phyloP scores from a whole-genome alignment of 2,113 vertebrate genomes.

The Oreochromis tanganicae region DNA sequence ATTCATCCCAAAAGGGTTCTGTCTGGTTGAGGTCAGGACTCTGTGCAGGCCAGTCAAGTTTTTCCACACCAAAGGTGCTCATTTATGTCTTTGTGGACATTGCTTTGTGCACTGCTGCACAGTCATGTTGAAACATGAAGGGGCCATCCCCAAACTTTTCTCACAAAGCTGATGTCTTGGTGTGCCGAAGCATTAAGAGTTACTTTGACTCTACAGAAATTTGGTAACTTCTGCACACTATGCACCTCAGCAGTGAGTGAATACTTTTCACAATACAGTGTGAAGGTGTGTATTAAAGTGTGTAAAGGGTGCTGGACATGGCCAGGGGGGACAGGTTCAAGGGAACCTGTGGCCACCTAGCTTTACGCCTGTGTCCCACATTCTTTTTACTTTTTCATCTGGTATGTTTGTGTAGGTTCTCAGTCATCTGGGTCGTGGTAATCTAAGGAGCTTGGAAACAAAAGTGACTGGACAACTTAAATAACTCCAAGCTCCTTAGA shows the following conservation, averaged over 20 bases:
- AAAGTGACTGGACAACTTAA: not conserved
- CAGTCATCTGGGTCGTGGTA: not conserved
- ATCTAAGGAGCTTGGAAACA: not conserved
- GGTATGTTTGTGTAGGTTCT: not conserved
- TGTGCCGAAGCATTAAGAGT: not conserved
- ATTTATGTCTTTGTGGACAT: not conserved
- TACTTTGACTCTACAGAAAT: not conserved
- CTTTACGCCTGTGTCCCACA: not conserved
- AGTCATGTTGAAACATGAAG: not conserved
- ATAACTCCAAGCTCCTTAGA: not conserved
- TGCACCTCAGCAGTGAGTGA: not conserved
- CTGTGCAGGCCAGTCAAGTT: not conserved
- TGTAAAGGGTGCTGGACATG: not conserved
- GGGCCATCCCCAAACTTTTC: not conserved
- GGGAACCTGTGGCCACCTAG: not conserved
- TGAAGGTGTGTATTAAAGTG: not conserved
- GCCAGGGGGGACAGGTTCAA: fast-evolving
- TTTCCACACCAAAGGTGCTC: not conserved
- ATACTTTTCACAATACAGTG: not conserved
- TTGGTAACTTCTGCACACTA: not conserved
- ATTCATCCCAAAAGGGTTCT: not conserved
- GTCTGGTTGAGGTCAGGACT: not conserved
- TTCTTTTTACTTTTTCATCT: not conserved
- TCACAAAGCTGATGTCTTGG: not conserved
- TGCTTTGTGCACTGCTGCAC: not conserved